Conservation (phyloP, 2,888 invertebrate species). For the Dynastes maya region DNA sequence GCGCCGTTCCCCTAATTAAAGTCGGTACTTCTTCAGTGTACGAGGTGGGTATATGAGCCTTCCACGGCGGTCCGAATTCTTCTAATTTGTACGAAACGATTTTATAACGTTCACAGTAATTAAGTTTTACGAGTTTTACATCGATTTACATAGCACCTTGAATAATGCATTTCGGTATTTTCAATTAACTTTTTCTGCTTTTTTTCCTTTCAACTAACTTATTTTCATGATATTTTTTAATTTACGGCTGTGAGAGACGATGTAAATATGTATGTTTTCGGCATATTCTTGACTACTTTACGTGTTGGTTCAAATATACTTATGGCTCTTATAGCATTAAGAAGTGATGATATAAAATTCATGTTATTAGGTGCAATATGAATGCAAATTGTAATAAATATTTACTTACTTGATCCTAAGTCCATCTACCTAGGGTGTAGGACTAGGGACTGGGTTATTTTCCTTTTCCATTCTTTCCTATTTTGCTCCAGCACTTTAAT, state of each 20-base stretch:
- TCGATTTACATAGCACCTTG: constrained; percentile 51
- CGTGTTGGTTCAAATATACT: too few relatives aligned
- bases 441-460: too few relatives aligned
- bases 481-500: too few relatives aligned
- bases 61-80: constrained; percentile 47
- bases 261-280: not conserved
- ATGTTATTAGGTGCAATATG: too few relatives aligned
- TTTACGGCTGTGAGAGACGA: not conserved
- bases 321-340: too few relatives aligned
- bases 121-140: constrained; percentile 50
- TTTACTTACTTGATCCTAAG: too few relatives aligned
- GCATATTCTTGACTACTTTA: too few relatives aligned
- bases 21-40: constrained; percentile 33
- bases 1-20: constrained; percentile 49
- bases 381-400: too few relatives aligned
- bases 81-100: constrained; percentile 50
- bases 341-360: too few relatives aligned
- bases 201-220: not conserved
- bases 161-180: constrained; percentile 43
- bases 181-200: constrained; percentile 31
- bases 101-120: constrained; percentile 50
- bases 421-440: too few relatives aligned
- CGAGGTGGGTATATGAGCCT: constrained; percentile 10
- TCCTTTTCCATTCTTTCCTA: too few relatives aligned
- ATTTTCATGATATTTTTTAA: constrained; percentile 1